Percentiles rank a stretch among this genome's conserved stretches.
Conservation (phyloP, 1,140 invertebrate species). For the Trichomalopsis sarcophagae region DNA sequence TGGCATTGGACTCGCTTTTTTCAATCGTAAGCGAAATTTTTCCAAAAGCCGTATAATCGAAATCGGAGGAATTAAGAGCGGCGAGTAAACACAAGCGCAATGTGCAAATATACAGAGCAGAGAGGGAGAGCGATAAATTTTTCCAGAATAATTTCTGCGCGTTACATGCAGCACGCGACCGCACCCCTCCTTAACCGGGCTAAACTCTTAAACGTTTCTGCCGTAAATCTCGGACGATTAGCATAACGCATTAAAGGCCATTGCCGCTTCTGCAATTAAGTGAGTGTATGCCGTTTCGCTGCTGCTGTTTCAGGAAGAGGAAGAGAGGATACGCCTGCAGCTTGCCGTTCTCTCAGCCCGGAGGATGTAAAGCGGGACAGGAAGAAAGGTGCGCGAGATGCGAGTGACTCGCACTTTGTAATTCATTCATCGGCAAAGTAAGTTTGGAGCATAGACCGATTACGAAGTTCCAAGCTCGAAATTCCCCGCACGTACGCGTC, state of each 20-base stretch:
- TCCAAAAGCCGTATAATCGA: background rate
- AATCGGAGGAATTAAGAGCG: background rate
- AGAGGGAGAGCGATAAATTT: slow-evolving; percentile 30
- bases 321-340: background rate
- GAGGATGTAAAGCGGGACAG: background rate
- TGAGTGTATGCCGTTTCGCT: slow-evolving; percentile 57
- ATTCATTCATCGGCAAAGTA: too few relatives aligned
- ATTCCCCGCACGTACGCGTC: background rate
- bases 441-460: too few relatives aligned
- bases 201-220: slow-evolving; percentile 59
- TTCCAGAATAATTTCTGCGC: slow-evolving; percentile 38
- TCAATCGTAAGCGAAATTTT: too few relatives aligned
- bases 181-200: slow-evolving; percentile 49
- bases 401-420: background rate
- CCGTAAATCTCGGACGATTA: slow-evolving; percentile 62
- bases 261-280: slow-evolving; percentile 64
- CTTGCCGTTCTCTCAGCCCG: too few relatives aligned
- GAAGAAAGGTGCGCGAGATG: background rate
- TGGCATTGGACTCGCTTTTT: background rate
- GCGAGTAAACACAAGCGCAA: background rate
- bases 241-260: slow-evolving; percentile 64
- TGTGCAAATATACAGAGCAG: background rate
- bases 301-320: background rate
- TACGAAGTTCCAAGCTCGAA: background rate
- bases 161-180: slow-evolving; percentile 17